These are phyloP conservation scores for Cryptophagus acutangulus DNA, from an alignment of 2,888 invertebrate species.

Conservation along the genomic window DNA sequence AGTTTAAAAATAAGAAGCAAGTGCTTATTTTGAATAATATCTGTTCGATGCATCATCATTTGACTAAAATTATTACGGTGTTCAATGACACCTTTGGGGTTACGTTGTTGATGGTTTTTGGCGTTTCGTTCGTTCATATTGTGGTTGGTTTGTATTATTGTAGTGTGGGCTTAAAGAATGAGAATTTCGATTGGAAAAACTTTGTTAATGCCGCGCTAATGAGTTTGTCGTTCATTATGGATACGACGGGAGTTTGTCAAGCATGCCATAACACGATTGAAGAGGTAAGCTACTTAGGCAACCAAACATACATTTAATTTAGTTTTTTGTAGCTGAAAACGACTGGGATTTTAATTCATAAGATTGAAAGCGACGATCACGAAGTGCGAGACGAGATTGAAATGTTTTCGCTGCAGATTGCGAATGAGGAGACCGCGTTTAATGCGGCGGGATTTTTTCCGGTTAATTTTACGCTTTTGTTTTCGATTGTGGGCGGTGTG, in stretches of 20 bases:
- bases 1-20: not conserved
- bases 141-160: slow-evolving; percentile 27
- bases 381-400: slow-evolving; percentile 38
- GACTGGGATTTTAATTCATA: slow-evolving; percentile 35
- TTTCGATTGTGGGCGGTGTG: slow-evolving; percentile 39
- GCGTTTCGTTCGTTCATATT: slow-evolving; percentile 29
- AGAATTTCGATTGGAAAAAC: too few relatives aligned
- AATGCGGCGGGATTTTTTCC: slow-evolving; percentile 40
- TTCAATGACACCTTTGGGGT: slow-evolving; percentile 32
- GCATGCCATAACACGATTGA: slow-evolving; percentile 31
- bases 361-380: slow-evolving; percentile 36
- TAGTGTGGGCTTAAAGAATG: not conserved
- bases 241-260: slow-evolving; percentile 30
- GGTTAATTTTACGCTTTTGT: slow-evolving; percentile 36
- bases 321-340: slow-evolving; percentile 33
- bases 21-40: slow-evolving; percentile 13
- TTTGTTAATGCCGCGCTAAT: not conserved
- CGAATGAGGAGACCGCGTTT: slow-evolving; percentile 38
- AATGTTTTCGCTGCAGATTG: slow-evolving; percentile 42
- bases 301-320: slow-evolving; percentile 5
- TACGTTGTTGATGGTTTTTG: slow-evolving; percentile 27
- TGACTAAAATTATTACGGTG: slow-evolving; percentile 28
- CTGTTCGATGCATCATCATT: slow-evolving; percentile 31
- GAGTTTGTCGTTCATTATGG: slow-evolving; percentile 22
- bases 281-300: too few relatives aligned